Percentiles rank a stretch among this genome's conserved stretches.
These are phyloP conservation scores for Holacanthus passer DNA, from an alignment of 2,113 vertebrate species.

Conservation along the genomic window DNA sequence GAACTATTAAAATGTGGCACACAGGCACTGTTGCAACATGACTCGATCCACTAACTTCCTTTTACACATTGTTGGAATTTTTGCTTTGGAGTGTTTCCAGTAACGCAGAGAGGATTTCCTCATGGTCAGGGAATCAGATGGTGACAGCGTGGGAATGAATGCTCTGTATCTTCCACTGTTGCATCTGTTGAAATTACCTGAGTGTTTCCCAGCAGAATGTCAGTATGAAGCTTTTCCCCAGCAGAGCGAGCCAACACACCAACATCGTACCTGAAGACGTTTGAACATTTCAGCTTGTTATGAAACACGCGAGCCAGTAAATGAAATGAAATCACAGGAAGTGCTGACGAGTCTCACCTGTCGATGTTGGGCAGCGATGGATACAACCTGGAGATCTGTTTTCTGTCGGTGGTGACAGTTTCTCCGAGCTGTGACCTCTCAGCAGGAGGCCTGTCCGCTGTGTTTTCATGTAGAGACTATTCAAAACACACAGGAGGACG, in stretches of 20 bases:
- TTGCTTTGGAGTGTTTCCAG: conserved; percentile 51
- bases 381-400: conserved; percentile 51
- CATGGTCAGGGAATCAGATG: not conserved
- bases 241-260: not conserved
- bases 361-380: conserved; percentile 52
- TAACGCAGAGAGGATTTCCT: conserved; percentile 28
- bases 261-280: conserved; percentile 50
- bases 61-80: conserved; percentile 74
- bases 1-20: conserved; percentile 47
- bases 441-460: not conserved
- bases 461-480: conserved; percentile 46
- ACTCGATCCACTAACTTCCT: conserved; percentile 58
- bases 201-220: not conserved
- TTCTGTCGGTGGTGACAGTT: not conserved
- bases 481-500: conserved; percentile 1
- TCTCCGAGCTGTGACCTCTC: not conserved
- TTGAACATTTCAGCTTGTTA: not conserved
- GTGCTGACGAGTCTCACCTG: conserved; percentile 32
- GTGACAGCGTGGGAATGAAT: not conserved
- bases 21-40: conserved; percentile 13
- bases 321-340: not conserved
- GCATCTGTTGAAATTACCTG: conserved; percentile 46
- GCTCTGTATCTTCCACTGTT: conserved; percentile 16
- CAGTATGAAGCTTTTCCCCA: not conserved
- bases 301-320: not conserved